Evolutionary conservation across 2,888 invertebrate species (phyloP), one percentile per base, ranked within the genome.

Genomic region (Octonoba sinensis): DNA sequence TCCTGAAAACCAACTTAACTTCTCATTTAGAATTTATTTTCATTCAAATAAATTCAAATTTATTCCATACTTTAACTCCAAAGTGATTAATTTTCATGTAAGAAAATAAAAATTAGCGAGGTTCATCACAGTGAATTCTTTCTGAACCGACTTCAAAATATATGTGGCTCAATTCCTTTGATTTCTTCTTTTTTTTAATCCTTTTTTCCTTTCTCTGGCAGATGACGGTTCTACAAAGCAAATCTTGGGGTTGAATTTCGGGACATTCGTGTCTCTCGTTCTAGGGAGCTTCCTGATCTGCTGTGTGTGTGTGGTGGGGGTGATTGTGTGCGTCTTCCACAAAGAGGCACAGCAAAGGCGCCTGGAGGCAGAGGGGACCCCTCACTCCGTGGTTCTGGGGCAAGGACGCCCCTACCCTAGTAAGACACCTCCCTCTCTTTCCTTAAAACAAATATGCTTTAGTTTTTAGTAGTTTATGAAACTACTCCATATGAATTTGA

Each of bases 281-380:
- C 93, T 93, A 84, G 92, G 92, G 87, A 91, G 92, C 83, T 90
- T 93, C 87, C 90, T 95, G 87, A 91, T 93, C 86, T 90, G 93
- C 87, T 91, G 93, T 86, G 92, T 93, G 77, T 91, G 92, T 87
- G 92, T 92, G 85, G 92, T 93, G 78, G 93, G 92, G 85, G 91
- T 93, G 82, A 92, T 93, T 85, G 91, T 93, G 88, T 95, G 94
- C 90, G 91, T 93, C 87, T 95, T 94, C 89, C 92, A 93, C 83
- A 92, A 93, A 86, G 85, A 84, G 74, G 76, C 75, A 54, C 77
- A 77, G 24, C 81, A 79, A 60, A 81, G 83, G 47, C 85, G 84
- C 59, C 84, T 82, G 27, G 82, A 81, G 60, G 78, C 84, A 65
- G 83, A 72, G 54, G 62, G 73, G 36, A 70, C 76, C 54, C 81